Conservation (phyloP, 2,888 invertebrate species). For the Cremastobaeus sp. region DNA sequence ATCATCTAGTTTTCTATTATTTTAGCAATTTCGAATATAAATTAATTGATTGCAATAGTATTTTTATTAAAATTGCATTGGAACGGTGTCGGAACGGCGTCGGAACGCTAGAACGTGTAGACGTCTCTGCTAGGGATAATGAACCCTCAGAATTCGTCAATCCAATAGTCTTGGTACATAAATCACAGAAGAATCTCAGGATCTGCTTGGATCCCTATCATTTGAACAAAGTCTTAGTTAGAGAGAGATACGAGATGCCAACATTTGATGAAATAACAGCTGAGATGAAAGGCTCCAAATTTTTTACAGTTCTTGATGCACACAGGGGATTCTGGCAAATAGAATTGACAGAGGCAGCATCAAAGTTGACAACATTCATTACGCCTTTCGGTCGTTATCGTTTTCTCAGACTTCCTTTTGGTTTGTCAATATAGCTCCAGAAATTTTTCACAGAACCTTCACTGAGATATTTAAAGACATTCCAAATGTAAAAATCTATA, state of each 20-base stretch:
- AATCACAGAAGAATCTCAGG: conserved; percentile 58
- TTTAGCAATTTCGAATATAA: no score
- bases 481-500: conserved; percentile 7
- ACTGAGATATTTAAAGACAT: conserved; percentile 48
- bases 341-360: not conserved
- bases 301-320: not conserved
- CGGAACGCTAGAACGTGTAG: no score
- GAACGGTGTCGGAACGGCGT: no score
- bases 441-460: conserved; percentile 32
- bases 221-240: conserved; percentile 2
- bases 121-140: no score
- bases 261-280: not conserved
- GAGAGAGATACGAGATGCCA: conserved; percentile 2
- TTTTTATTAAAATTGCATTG: no score
- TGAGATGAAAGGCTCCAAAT: not conserved
- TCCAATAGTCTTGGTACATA: conserved; percentile 52
- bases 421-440: no score
- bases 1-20: no score
- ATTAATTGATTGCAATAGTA: no score
- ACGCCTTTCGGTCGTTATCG: not conserved
- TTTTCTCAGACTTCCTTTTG: not conserved
- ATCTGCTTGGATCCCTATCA: conserved; percentile 68
- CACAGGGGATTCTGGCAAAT: not conserved
- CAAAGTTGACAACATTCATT: not conserved
- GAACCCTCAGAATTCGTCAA: conserved; percentile 65